Conservation (phyloP, 2,113 vertebrate species). For the Cacatua alba region DNA sequence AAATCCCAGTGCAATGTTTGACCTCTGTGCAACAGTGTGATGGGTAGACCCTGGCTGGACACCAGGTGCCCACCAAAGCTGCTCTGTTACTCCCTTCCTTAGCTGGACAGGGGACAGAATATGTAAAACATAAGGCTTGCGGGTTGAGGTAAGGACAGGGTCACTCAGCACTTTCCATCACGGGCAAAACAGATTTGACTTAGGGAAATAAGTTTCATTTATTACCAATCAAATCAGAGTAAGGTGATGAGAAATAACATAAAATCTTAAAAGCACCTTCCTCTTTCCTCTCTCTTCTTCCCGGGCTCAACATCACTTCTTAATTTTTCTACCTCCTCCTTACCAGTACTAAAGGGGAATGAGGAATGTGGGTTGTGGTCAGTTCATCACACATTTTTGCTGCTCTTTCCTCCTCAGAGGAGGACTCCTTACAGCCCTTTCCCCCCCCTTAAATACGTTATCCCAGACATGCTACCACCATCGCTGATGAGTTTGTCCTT, state of each 20-base stretch:
- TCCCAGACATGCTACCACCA: not conserved
- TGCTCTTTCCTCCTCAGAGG: not conserved
- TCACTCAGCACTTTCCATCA: not conserved
- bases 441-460: not conserved
- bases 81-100: not conserved
- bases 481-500: not conserved
- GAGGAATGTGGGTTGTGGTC: not conserved
- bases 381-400: accelerated
- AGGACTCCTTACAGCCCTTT: not conserved
- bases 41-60: not conserved
- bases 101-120: not conserved
- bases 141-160: not conserved
- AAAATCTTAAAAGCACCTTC: not conserved
- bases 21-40: not conserved
- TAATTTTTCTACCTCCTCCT: not conserved
- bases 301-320: not conserved
- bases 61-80: not conserved
- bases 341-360: accelerated
- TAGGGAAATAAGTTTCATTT: not conserved
- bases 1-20: not conserved
- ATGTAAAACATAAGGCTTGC: not conserved
- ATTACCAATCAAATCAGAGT: not conserved
- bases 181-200: not conserved
- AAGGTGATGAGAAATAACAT: not conserved
- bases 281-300: not conserved